phyloP scores from a whole-genome alignment of 2,797 vertebrate genomes.

The Sebastolobus altivelis region DNA sequence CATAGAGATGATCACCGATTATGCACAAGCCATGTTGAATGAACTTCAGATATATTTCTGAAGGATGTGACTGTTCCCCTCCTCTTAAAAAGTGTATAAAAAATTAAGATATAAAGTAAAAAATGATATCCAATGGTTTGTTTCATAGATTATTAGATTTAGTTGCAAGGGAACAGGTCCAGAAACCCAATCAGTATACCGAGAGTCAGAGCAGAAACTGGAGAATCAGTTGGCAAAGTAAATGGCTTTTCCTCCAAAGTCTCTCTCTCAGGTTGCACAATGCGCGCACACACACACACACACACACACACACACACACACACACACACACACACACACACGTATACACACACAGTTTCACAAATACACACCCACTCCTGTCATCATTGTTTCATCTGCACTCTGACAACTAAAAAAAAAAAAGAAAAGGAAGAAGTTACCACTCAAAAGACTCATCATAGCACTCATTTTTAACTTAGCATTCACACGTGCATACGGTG shows the following conservation, averaged over 20 bases:
- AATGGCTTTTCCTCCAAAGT: constrained; percentile 91
- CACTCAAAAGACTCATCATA: constrained; percentile 86
- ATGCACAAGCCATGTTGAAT: constrained; percentile 16
- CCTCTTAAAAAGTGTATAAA: constrained; percentile 71
- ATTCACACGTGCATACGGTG: constrained; percentile 94
- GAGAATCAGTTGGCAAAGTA: constrained; percentile 93
- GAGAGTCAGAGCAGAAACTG: constrained; percentile 86
- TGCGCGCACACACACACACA: constrained; percentile 37
- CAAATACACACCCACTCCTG: constrained; percentile 69
- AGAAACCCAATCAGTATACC: constrained; percentile 64
- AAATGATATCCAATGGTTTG: constrained; percentile 23
- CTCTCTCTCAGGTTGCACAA: constrained; percentile 76
- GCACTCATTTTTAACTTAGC: constrained; percentile 92
- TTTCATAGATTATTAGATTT: constrained; percentile 33
- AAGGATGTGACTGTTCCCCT: neutral
- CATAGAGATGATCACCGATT: constrained; percentile 17
- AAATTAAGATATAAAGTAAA: constrained; percentile 74
- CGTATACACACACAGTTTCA: constrained; percentile 25
- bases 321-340: constrained; percentile 38
- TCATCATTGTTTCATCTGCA: constrained; percentile 75
- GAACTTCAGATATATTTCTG: constrained; percentile 12
- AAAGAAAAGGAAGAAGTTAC: constrained; percentile 72
- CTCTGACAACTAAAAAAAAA: constrained; percentile 80
- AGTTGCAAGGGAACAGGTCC: constrained; percentile 33
- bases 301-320: constrained; percentile 60